Conservation (phyloP, 2,888 invertebrate species). For the Protophormia terraenovae region DNA sequence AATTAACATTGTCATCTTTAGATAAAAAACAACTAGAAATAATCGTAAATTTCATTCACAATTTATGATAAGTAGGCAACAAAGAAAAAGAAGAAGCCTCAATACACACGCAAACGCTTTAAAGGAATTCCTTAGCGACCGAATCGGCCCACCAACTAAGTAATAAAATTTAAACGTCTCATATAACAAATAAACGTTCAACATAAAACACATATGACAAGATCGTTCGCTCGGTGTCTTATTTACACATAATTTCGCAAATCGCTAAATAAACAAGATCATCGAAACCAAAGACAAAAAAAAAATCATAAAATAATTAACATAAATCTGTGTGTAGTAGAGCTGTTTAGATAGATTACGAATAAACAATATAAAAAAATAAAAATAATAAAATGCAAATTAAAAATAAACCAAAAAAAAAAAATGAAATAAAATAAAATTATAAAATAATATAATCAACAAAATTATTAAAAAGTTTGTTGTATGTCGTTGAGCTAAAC, state of each 20-base stretch:
- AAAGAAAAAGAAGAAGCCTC: not conserved
- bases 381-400: too few relatives aligned
- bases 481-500: not conserved
- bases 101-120: not conserved
- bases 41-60: conserved; percentile 8
- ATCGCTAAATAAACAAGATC: not conserved
- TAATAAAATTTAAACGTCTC: too few relatives aligned
- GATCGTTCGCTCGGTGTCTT: not conserved
- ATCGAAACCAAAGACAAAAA: not conserved
- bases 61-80: not conserved
- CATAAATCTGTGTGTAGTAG: not conserved
- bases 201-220: not conserved
- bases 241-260: not conserved
- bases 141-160: not conserved
- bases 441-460: not conserved
- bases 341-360: conserved; percentile 9
- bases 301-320: conserved; percentile 17
- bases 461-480: not conserved
- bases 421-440: not conserved
- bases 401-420: not conserved
- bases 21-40: not conserved
- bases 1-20: not conserved
- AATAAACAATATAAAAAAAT: conserved; percentile 26
- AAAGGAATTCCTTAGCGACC: not conserved
- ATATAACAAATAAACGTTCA: not conserved